Percentiles rank a stretch among this genome's conserved stretches.
Evolutionary conservation across 2,888 invertebrate genomes (phyloP).

Genomic region (Drosophila heteroneura): DNA sequence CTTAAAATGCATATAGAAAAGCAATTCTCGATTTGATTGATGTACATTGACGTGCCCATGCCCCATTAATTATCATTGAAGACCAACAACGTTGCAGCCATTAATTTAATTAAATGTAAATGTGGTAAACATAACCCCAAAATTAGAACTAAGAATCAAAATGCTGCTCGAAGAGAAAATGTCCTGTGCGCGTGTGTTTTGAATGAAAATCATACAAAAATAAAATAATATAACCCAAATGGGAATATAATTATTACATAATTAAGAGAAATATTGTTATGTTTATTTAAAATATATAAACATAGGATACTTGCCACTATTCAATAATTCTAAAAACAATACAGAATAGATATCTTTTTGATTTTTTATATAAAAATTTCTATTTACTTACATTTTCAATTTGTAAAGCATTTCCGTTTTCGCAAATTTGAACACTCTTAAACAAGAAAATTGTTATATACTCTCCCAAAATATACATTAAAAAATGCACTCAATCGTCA

Average conservation of each 20-base stretch:
- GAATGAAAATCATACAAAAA: not conserved
- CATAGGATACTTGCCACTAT: not conserved
- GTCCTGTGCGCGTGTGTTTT: not conserved
- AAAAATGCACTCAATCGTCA: not conserved
- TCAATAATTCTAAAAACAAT: not conserved
- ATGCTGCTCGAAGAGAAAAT: not conserved
- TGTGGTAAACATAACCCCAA: constrained; percentile 31
- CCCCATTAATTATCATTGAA: constrained; percentile 67
- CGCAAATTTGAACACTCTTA: not conserved
- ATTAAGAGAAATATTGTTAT: not conserved
- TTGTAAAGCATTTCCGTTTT: not conserved
- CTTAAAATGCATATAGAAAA: constrained; percentile 23
- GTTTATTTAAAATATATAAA: not conserved
- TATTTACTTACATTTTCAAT: not conserved
- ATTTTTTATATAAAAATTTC: not conserved
- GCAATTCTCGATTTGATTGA: constrained; percentile 64
- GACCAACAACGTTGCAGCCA: constrained; percentile 37
- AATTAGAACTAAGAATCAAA: constrained; percentile 8
- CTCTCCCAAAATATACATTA: not conserved
- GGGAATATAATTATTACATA: not conserved
- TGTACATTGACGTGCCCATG: constrained; percentile 65
- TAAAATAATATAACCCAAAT: not conserved
- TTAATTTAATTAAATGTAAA: constrained; percentile 72
- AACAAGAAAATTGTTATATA: not conserved
- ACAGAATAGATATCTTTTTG: not conserved